Evolutionary conservation across 2,888 invertebrate species (phyloP), one percentile per base, ranked within the genome.

Genomic region (Cancer borealis): DNA sequence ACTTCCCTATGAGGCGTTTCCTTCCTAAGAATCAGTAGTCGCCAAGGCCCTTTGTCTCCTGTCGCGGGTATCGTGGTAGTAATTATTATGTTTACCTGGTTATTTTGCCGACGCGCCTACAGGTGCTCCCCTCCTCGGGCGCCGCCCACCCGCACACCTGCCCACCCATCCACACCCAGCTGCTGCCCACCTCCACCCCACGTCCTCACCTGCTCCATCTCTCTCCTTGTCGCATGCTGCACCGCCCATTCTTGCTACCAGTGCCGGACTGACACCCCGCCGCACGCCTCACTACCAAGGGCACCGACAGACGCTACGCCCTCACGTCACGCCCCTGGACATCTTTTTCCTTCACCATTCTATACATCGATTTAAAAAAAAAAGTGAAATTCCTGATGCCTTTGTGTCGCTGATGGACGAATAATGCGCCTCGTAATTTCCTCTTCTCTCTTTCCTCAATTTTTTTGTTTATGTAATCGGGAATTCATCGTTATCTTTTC

Each of bases 21-120:
- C 54, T 39, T 39, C 39, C 21, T 4, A 46, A 10, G 17, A 47
- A 47, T 14, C 6, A 47, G 6, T 5, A 14, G 88, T 26, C 21
- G 26, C 88, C 46, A 88, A 10, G 47, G n/a, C 2, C 39, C 88
- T 46, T 46, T 46, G 88, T 88, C 46, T 88, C 88, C 21, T 79
- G 79, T 8, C n/a, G 73, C 45, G 21, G n/a, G 91, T 91, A 91
- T 91, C 45, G 91, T 26, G 73, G 46, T 46, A 45, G 46, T 73
- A 91, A 91, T 91, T 91, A 73, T 73, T 73, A 26, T 73, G 45
- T 91, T 91, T 91, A 91, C 91, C 91, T 46, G 91, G 73, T 39
- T 46, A 73, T 91, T 73, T 91, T 39, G 14, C 91, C 91, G 91
- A 91, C 91, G 91, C 54, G 66, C 39, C 66, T 66, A 45, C 91